phyloP scores from a whole-genome alignment of 64 coral and sea anemone genomes.

The Actinia tenebrosa region DNA sequence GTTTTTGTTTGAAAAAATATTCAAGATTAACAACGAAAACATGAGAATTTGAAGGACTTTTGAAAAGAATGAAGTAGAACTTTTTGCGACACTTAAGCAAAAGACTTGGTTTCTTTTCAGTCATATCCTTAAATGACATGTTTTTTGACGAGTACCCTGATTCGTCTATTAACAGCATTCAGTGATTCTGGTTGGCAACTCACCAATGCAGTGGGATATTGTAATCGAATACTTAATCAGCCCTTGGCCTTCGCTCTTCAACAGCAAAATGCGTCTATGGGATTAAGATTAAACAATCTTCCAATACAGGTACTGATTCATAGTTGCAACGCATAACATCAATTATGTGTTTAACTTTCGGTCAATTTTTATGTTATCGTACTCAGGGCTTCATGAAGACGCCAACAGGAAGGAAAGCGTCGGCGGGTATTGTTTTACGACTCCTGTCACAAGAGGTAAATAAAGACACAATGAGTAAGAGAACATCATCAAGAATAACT shows the following conservation, averaged over 20 bases:
- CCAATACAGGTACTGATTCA: slow-evolving; percentile 35
- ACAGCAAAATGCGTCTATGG: slow-evolving; percentile 31
- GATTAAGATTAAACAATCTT: slow-evolving; percentile 35
- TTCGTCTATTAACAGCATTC: slow-evolving; percentile 3
- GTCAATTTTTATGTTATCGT: neutral
- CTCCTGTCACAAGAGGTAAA: slow-evolving; percentile 34
- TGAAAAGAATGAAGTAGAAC: no score
- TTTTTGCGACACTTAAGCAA: no score
- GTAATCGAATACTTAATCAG: slow-evolving; percentile 29
- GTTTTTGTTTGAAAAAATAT: neutral
- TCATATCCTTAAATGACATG: neutral
- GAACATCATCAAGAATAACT: no score
- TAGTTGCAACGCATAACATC: no score
- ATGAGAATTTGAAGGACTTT: no score
- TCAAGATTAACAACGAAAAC: neutral
- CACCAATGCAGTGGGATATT: slow-evolving; percentile 41
- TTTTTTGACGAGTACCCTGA: neutral
- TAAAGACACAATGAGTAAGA: neutral
- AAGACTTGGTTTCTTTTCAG: neutral
- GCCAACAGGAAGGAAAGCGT: neutral
- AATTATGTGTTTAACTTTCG: no score
- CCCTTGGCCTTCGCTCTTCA: slow-evolving; percentile 20
- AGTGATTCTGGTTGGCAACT: slow-evolving; percentile 37
- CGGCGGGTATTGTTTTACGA: slow-evolving; percentile 40
- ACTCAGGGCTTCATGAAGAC: slow-evolving; percentile 32